Percentiles rank a stretch among this genome's conserved stretches.
Conservation (phyloP, 1,140 invertebrate species). For the Drosophila miranda region DNA sequence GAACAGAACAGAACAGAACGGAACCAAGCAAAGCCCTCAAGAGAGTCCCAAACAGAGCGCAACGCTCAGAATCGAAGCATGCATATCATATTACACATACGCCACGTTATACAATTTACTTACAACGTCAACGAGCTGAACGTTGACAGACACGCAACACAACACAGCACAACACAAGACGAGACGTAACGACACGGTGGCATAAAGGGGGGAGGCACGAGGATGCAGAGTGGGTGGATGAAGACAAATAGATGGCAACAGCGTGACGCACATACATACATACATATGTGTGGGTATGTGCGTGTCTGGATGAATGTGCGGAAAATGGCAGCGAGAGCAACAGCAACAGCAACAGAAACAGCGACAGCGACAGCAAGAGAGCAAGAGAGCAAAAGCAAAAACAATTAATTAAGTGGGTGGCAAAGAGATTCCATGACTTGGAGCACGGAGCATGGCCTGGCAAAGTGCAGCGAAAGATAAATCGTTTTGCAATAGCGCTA, state of each 20-base stretch:
- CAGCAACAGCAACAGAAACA: slow-evolving; percentile 32
- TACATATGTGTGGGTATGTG: slow-evolving; percentile 12
- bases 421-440: slow-evolving; percentile 20
- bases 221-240: slow-evolving; percentile 38
- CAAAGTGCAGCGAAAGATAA: slow-evolving; percentile 73
- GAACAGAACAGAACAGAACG: slow-evolving; percentile 4
- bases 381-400: slow-evolving; percentile 56
- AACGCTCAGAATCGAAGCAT: slow-evolving; percentile 69
- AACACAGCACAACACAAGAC: slow-evolving; percentile 12
- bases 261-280: slow-evolving; percentile 29
- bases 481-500: slow-evolving; percentile 79
- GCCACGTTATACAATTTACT: slow-evolving; percentile 80
- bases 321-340: slow-evolving; percentile 45
- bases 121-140: slow-evolving; percentile 71
- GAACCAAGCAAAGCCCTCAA: too few species aligned
- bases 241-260: slow-evolving; percentile 67
- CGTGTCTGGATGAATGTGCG: slow-evolving; percentile 46
- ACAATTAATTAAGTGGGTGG: slow-evolving; percentile 76
- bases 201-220: background rate
- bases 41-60: slow-evolving; percentile 14
- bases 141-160: slow-evolving; percentile 37
- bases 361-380: slow-evolving; percentile 18
- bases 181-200: slow-evolving; percentile 10
- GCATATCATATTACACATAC: slow-evolving; percentile 79
- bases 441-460: slow-evolving; percentile 37